A percentile compares a stretch with the other conserved stretches of the same genome.
Evolutionary conservation across 1,140 invertebrate species (phyloP).

Genomic region (Charaxes varanes): DNA sequence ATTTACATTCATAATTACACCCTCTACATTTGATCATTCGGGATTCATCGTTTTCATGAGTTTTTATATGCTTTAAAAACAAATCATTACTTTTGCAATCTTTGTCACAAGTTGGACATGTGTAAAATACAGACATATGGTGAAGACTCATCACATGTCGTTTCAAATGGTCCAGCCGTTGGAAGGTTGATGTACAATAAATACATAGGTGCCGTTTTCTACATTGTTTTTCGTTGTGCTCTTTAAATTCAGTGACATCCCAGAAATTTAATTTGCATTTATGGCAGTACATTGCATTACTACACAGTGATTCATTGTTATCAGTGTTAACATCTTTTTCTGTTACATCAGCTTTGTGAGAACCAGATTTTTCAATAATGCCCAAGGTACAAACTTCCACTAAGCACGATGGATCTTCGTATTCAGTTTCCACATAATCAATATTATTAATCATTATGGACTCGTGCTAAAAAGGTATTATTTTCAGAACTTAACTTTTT

Average conservation of each 20-base stretch:
- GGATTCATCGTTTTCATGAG: slow-evolving; percentile 23
- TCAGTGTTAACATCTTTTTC: neutral
- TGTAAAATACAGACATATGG: slow-evolving; percentile 21
- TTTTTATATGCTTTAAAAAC: slow-evolving; percentile 34
- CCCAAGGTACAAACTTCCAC: too few relatives aligned
- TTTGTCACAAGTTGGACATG: slow-evolving; percentile 30
- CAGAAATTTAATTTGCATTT: slow-evolving; percentile 2
- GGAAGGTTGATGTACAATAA: slow-evolving; percentile 28
- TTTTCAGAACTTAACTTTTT: too few relatives aligned
- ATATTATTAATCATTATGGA: too few relatives aligned
- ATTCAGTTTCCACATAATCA: too few relatives aligned
- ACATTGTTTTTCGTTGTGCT: slow-evolving; percentile 26
- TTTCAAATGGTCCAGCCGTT: slow-evolving; percentile 39
- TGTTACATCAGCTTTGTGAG: neutral
- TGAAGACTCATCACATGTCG: slow-evolving; percentile 38
- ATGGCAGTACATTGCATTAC: neutral
- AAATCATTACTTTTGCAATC: slow-evolving; percentile 29
- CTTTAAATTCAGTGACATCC: slow-evolving; percentile 21
- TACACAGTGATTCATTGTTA: too few relatives aligned
- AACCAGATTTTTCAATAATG: neutral
- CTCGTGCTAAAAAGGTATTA: too few relatives aligned
- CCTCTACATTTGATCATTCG: slow-evolving; percentile 28
- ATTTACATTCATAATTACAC: slow-evolving; percentile 26
- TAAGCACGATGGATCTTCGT: too few relatives aligned
- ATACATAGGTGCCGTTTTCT: slow-evolving; percentile 25